Evolutionary conservation across 2,888 invertebrate species (phyloP), one percentile per base, ranked within the genome.

Genomic region (Ptilodon capucinus): DNA sequence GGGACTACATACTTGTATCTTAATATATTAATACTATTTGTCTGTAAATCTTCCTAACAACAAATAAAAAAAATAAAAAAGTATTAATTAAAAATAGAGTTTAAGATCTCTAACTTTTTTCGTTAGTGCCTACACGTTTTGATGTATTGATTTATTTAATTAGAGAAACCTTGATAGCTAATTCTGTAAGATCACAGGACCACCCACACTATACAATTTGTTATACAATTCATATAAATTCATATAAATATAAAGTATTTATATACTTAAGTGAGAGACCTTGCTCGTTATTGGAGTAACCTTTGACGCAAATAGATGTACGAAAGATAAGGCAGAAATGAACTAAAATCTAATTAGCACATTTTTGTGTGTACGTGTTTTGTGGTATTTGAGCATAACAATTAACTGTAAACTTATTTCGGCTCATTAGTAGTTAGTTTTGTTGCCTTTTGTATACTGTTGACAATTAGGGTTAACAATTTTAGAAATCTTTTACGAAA

Each of bases 361-460:
- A 69, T 65, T 48, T 68, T 64, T 57, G 50, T 54, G 49, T 32
- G 38, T 48, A 61, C 64, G 51, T 48, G 53, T 68, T 68, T 59
- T 55, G 46, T 51, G 60, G 66, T 67, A 75, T 74, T 70, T 59
- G 48, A 54, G 54, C 62, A 48, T 43, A 63, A 65, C 57, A 71
- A 71, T 71, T 74, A 69, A 71, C 67, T 68, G 68, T 58, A 57
- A 60, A 72, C 61, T 72, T 65, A 60, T 70, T 72, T 65, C 48
- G 50, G 51, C 55, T 69, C 60, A 63, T 74, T 72, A 74, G 65
- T 54, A 56, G 7, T 2, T 38, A 13, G n/a, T 16, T 11, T 38
- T 17, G 23, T 40, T 39, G 21, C 40, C 11, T 4, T 35, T 7
- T 35, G 17, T 19, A 2, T 38, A 6, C 17, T 36, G 18, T 18